Base-by-base conservation (phyloP, 2,113 vertebrate species). In the Paraplagusia blochii region DNA sequence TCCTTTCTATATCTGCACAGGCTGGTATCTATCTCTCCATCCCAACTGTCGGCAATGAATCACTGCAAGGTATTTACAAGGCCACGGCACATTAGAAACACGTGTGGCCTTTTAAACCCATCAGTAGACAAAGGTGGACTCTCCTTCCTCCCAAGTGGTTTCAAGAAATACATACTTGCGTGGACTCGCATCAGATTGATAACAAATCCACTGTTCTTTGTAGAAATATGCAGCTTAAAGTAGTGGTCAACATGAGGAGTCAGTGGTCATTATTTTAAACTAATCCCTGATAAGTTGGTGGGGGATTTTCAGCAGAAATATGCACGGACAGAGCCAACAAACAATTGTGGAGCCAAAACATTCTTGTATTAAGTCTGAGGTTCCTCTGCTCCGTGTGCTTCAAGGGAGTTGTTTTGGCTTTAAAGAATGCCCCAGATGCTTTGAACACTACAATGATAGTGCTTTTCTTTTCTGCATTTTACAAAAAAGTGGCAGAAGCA, bases 1-100 rank as follows among this genome's bases (percentile, higher is more conserved):
- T 40, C 29, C 38, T 44, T 7, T 58, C 55, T 44, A 66, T 53
- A 44, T 76, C 59, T 63, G 57, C 60, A 42, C 54, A n/a, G n/a
- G n/a, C n/a, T n/a, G n/a, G n/a, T n/a, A n/a, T n/a, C n/a, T 59
- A 60, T 63, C 54, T 72, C 66, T 74, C 70, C 79, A 54, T 60
- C 72, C 55, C 40, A 15, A 66, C 80, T 83, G 83, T 79, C 72
- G 69, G 82, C 67, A 66, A 67, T 87, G 72, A 82, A 84, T 88
- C 81, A 84, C 58, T 58, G 67, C 46, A 72, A 81, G 69, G 83
- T 77, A 86, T 89, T 88, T 85, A 85, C 87, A 76, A 77, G 82
- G 83, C 78, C 78, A 73, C 62, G 63, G 72, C 79, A 85, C 80
- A 63, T 83, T 83, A 84, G 49, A 88, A 89, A 85, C 83, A 88